phyloP scores from a whole-genome alignment of 1,140 invertebrate species.

The Colletes gigas region DNA sequence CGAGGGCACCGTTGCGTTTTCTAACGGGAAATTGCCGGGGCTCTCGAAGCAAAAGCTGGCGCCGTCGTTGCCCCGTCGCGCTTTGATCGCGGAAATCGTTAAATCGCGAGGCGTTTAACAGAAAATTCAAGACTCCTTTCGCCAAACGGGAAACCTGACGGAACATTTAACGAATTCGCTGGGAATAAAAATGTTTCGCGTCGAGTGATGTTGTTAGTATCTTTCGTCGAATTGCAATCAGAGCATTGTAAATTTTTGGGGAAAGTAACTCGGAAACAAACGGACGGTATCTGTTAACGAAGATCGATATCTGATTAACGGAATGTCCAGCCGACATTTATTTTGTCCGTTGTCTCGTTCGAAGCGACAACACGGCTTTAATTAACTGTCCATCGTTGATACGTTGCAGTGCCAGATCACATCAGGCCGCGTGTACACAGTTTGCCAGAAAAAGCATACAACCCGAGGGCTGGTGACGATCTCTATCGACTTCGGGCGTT shows the following conservation, averaged over 20 bases:
- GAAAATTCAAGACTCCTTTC: neutral
- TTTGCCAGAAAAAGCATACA: constrained; percentile 91
- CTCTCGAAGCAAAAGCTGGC: neutral
- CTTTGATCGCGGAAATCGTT: constrained; percentile 14
- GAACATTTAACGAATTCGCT: neutral
- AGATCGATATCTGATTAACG: neutral
- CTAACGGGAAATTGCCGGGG: neutral
- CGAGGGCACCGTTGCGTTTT: too few relatives aligned
- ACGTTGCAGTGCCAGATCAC: constrained; percentile 87
- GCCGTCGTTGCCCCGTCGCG: neutral
- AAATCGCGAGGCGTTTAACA: neutral
- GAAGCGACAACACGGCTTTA: neutral
- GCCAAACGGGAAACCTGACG: neutral
- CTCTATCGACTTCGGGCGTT: constrained; percentile 93
- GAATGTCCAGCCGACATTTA: neutral
- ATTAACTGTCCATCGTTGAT: constrained; percentile 8
- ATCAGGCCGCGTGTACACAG: constrained; percentile 91
- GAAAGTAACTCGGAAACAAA: neutral
- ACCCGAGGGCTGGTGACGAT: constrained; percentile 90
- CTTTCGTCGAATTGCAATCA: too few relatives aligned
- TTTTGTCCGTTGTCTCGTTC: neutral
- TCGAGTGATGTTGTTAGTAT: too few relatives aligned
- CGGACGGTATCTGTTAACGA: neutral
- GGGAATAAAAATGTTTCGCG: too few relatives aligned
- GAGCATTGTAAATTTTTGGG: too few relatives aligned